Evolutionary conservation across 2,888 invertebrate species (phyloP), one percentile per base, ranked within the genome.

Genomic region (Baronia brevicornis): DNA sequence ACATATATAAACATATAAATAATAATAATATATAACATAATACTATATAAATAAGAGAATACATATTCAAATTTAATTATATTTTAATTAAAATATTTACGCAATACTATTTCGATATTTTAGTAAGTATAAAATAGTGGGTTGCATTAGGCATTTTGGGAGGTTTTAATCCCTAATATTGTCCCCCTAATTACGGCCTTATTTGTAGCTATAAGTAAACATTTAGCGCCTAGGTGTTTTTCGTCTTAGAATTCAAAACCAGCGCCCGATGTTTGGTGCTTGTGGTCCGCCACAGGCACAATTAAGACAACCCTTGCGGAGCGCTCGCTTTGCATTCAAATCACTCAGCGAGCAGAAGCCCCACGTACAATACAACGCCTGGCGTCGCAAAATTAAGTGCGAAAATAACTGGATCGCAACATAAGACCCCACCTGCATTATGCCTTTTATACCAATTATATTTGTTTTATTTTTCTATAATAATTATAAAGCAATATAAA

Each of bases 281-380:
- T 44, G 69, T 59, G 65, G 67, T 65, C 63, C 60, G 44, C 59
- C 53, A 64, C 44, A 64, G 60, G 55, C 68, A 69, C 77, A 77
- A 75, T 77, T 72, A 75, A 66, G 60, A 54, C 61, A 71, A 69
- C 77, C 77, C 77, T 71, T 73, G 58, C 69, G 51, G 51, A 47
- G 55, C 39, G 55, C 65, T 60, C 59, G 72, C 69, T 78, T 74
- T 72, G 75, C 69, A 80, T 79, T 80, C 79, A 74, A 74, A 74
- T 74, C 78, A 73, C 68, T 53, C 48, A 51, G 50, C 55, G 52
- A 63, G 58, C 68, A 64, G 66, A 63, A 58, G 62, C 62, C 62
- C 55, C 54, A 50, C 53, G 58, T 68, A 67, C 71, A 75, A 67
- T 68, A 70, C 72, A 69, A 62, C 63, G 65, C 67, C 71, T 73